Evolutionary conservation across 2,797 vertebrate species (phyloP).

Genomic region (Peromyscus eremicus): DNA sequence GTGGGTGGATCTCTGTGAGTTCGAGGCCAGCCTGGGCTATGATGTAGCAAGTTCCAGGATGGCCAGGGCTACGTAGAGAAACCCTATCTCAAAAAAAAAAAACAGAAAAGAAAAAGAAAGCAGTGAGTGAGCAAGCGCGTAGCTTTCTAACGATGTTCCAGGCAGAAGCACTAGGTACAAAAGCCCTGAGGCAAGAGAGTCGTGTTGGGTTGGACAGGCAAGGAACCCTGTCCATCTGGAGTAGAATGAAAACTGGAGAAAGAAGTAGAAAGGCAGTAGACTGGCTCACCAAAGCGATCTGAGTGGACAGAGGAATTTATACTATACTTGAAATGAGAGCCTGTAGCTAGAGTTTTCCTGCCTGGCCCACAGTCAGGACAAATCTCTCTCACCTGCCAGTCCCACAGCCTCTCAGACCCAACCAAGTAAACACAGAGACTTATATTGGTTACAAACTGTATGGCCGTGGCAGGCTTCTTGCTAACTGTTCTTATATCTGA

Average conservation of each 20-base stretch:
- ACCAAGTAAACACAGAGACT: too few species aligned
- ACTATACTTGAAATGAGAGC: neutral
- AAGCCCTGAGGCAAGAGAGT: neutral
- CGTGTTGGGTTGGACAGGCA: neutral
- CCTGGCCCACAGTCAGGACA: too few species aligned
- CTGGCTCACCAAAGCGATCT: neutral
- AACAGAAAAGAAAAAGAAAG: neutral
- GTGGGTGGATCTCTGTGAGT: neutral
- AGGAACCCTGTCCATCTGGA: neutral
- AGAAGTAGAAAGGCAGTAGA: neutral
- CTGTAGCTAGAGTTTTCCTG: too few species aligned
- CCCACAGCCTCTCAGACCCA: too few species aligned
- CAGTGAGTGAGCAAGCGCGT: neutral
- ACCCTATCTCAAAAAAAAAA: neutral
- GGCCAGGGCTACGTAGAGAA: neutral
- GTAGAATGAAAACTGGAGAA: neutral
- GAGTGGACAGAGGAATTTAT: neutral
- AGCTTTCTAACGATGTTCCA: slow-evolving; percentile 14
- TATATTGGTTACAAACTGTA: too few species aligned
- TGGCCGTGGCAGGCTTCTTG: too few species aligned
- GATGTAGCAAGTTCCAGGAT: neutral
- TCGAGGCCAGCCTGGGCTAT: neutral
- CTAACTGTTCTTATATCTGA: too few species aligned
- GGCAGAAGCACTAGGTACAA: slow-evolving; percentile 14
- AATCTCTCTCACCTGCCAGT: too few species aligned